A percentile compares a stretch with the other conserved stretches of the same genome.
phyloP scores from a whole-genome alignment of 2,888 invertebrate genomes.

The Yponomeuta plumbellus region DNA sequence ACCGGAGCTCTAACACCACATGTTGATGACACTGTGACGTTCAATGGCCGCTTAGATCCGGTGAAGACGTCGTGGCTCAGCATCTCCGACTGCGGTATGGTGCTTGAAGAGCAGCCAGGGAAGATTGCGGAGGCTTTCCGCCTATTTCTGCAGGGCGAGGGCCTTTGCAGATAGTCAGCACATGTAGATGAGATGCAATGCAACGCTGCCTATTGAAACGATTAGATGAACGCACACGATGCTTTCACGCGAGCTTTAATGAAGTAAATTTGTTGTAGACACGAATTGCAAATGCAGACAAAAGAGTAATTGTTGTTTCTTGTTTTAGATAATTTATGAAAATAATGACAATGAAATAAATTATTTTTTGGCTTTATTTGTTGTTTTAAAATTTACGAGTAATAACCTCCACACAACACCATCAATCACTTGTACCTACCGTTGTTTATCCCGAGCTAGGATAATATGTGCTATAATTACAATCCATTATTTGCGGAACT shows the following conservation, averaged over 20 bases:
- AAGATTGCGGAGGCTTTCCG: slow-evolving; percentile 98
- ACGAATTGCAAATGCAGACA: slow-evolving; percentile 58
- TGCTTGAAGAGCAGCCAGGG: slow-evolving; percentile 97
- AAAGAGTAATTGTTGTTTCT: slow-evolving; percentile 52
- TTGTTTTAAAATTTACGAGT: slow-evolving; percentile 40
- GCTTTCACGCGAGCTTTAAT: slow-evolving; percentile 73
- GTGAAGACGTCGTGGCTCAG: slow-evolving; percentile 98
- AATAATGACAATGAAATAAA: slow-evolving; percentile 41
- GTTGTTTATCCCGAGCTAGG: too few species aligned
- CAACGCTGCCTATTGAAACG: slow-evolving; percentile 34
- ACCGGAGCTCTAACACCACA: slow-evolving; percentile 96
- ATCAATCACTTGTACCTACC: too few species aligned
- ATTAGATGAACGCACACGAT: slow-evolving; percentile 62
- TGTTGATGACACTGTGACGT: slow-evolving; percentile 96
- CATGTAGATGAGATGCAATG: slow-evolving; percentile 43
- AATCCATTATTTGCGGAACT: too few species aligned
- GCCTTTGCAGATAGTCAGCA: slow-evolving; percentile 87
- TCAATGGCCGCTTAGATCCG: slow-evolving; percentile 97
- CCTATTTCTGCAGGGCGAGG: slow-evolving; percentile 98
- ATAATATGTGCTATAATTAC: too few species aligned
- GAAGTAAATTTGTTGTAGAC: slow-evolving; percentile 58
- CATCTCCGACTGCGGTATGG: slow-evolving; percentile 98
- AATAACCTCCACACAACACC: neutral
- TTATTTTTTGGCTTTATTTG: slow-evolving; percentile 22
- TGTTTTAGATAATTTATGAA: slow-evolving; percentile 63